These are phyloP conservation scores for Trissolcus japonicus DNA, from an alignment of 2,888 invertebrate species.

Conservation along the genomic window DNA sequence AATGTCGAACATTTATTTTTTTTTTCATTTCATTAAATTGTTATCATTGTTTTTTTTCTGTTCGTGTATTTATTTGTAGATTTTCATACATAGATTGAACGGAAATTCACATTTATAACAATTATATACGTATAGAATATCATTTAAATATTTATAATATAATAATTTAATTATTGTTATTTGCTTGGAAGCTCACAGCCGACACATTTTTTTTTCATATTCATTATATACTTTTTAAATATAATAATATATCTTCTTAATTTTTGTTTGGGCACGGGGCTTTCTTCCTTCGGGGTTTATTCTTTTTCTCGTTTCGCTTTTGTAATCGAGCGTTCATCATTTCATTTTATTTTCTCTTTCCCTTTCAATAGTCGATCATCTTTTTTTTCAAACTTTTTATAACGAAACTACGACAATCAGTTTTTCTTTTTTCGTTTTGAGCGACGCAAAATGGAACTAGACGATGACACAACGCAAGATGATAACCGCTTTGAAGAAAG, in stretches of 20 bases:
- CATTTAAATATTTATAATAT: conserved; percentile 73
- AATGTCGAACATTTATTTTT: conserved; percentile 60
- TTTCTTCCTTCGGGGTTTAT: conserved; percentile 57
- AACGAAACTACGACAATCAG: conserved; percentile 20
- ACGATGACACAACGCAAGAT: conserved; percentile 25
- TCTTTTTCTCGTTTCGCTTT: conserved; percentile 55
- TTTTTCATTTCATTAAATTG: neutral
- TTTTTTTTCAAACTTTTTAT: conserved; percentile 20
- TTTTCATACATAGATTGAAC: conserved; percentile 66
- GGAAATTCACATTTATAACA: conserved; percentile 71
- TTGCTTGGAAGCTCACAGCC: conserved; percentile 77
- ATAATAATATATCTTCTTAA: conserved; percentile 54
- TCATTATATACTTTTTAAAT: conserved; percentile 63
- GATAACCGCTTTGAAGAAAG: conserved; percentile 4
- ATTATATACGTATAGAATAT: conserved; percentile 70
- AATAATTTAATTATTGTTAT: conserved; percentile 77
- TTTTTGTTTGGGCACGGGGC: conserved; percentile 68
- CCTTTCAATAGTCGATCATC: conserved; percentile 4
- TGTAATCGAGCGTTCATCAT: conserved; percentile 40
- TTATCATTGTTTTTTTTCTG: conserved; percentile 18
- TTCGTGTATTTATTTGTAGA: conserved; percentile 14
- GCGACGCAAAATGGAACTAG: conserved; percentile 45
- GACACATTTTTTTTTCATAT: conserved; percentile 72
- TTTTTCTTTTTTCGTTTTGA: conserved; percentile 37
- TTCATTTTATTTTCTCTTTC: neutral